Base-by-base conservation (phyloP, 2,797 vertebrate species). In the Rhinoraja longicauda region DNA sequence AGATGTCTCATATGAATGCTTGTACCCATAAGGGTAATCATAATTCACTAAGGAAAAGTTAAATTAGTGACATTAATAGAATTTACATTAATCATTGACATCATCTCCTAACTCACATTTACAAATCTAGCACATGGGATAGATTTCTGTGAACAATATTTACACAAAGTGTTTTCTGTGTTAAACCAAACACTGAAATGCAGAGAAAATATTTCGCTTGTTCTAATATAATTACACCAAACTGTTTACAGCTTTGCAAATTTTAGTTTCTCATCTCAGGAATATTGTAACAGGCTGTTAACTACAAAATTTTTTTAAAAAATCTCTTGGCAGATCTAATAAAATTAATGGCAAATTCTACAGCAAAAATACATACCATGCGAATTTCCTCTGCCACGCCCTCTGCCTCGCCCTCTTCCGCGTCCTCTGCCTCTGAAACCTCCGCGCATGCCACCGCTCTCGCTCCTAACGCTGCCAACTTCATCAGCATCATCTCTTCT, bases 401-500 rank as follows among this genome's bases (percentile, higher is more conserved):
- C 98, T 96, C 98, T 96, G n/a, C 98, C 98, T 6, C 98, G 96
- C 9, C 98, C 98, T 0, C 98, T 95, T 0, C 97, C 97, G 95
- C 97, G 96, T 93, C 97, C 98, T 93, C 98, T 94, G 90, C 98
- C 97, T 93, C 98, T 95, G 21, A 96, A 95, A 84, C 95, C 95
- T 19, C 97, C 98, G 1, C 97, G 96, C 73, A 95, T 36, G 15
- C 94, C 94, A 36, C 97, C 95, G 1, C 96, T 94, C 36, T 98
- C 98, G 0, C 97, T 98, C 93, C 97, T 96, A 90, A 97, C 94
- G 7, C 97, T 97, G 93, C 96, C 94, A 1, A 96, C 93, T 75
- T 99, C 98, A 1, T 98, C 97, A 0, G 95, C 95, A 59, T 97
- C 97, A 12, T 98, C 98, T 90, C 96, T 96, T 79, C 95, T 97